phyloP scores from a whole-genome alignment of 2,113 vertebrate species.

The Mungos mungo region DNA sequence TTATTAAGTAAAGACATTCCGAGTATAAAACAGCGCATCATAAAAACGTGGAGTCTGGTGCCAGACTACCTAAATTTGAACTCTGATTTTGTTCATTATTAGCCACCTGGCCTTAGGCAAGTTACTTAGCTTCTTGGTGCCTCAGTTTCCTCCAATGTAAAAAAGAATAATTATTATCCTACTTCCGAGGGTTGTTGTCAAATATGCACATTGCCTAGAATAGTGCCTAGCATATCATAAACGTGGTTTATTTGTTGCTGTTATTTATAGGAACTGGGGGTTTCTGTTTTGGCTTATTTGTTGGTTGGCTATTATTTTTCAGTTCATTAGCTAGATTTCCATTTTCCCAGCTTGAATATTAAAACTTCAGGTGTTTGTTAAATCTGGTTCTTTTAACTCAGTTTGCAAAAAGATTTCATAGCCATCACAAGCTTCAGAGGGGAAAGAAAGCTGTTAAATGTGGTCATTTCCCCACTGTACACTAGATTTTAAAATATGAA shows the following conservation, averaged over 20 bases:
- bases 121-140: background rate
- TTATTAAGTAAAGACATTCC: background rate
- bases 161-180: background rate
- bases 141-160: background rate
- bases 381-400: conserved; percentile 35
- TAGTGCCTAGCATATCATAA: background rate
- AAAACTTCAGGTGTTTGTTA: conserved; percentile 23
- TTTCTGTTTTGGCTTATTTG: background rate
- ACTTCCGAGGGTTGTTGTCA: background rate
- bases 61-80: background rate
- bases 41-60: background rate
- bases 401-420: background rate
- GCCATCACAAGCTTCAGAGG: background rate
- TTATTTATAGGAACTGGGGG: background rate
- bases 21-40: background rate
- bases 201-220: background rate
- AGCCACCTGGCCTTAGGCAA: background rate
- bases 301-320: conserved; percentile 36
- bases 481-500: conserved; percentile 26
- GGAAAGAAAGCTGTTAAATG: background rate
- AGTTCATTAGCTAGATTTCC: background rate
- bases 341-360: background rate
- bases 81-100: conserved; percentile 31
- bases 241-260: background rate
- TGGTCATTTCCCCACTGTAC: background rate